Evolutionary conservation across 2,797 vertebrate genomes (phyloP).

Genomic region (Myioborus miniatus): DNA sequence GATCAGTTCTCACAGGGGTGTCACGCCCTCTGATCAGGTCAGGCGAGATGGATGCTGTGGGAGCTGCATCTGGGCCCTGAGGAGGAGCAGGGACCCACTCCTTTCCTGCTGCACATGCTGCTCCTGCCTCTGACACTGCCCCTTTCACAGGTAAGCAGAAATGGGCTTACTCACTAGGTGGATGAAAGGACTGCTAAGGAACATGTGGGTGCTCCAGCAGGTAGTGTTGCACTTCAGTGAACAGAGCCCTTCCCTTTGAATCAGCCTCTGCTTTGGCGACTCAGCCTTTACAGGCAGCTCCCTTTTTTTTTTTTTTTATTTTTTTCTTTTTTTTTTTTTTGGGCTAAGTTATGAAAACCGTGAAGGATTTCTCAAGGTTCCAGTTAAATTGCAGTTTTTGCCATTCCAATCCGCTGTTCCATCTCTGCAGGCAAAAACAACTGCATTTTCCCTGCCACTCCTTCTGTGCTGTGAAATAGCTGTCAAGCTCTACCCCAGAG

Average conservation of each 20-base stretch:
- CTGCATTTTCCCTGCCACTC: conserved; percentile 64
- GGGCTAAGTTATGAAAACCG: conserved; percentile 1
- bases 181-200: conserved; percentile 44
- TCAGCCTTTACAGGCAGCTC: background rate
- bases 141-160: conserved; percentile 20
- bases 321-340: background rate
- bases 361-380: conserved; percentile 51
- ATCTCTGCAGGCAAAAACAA: conserved; percentile 57
- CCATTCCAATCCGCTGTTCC: conserved; percentile 36
- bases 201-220: conserved; percentile 19
- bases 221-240: background rate
- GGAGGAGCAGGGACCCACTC: background rate
- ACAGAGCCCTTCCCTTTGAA: conserved; percentile 40
- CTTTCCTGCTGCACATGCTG: background rate
- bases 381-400: conserved; percentile 45
- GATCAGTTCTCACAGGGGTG: background rate
- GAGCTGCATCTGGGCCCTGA: background rate
- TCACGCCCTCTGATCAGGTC: background rate
- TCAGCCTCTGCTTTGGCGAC: background rate
- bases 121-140: background rate
- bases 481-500: conserved; percentile 45
- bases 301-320: background rate
- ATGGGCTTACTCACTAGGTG: conserved; percentile 17
- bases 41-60: background rate
- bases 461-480: conserved; percentile 63